phyloP scores from a whole-genome alignment of 1,140 invertebrate species.

The Aricia agestis region DNA sequence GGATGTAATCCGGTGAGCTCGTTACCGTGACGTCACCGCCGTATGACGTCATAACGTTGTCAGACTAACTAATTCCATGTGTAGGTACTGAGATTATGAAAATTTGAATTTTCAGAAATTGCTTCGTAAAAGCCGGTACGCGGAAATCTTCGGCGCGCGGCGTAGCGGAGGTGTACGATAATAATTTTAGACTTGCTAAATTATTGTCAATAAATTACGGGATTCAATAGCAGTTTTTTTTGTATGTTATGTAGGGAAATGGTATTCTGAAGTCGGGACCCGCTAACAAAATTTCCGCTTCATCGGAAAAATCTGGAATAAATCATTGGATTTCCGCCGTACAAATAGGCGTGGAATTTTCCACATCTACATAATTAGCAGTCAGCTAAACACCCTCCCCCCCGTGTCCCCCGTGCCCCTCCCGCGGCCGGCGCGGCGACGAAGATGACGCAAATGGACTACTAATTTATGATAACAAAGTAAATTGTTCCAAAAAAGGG shows the following conservation, averaged over 20 bases:
- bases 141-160: no score
- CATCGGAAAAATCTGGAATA: background rate
- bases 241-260: no score
- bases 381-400: background rate
- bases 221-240: no score
- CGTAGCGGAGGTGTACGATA: no score
- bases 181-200: no score
- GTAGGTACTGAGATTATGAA: background rate
- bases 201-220: no score
- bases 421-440: background rate
- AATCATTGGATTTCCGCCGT: background rate
- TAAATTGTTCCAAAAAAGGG: slow-evolving; percentile 1
- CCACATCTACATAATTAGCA: slow-evolving; percentile 1
- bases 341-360: background rate
- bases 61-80: background rate
- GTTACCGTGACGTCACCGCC: background rate
- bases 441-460: background rate
- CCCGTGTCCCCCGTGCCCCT: no score
- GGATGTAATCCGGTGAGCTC: background rate
- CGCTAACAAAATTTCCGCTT: no score
- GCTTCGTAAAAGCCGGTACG: background rate
- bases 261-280: no score
- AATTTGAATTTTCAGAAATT: background rate
- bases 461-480: slow-evolving; percentile 3
- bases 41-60: background rate